phyloP scores from a whole-genome alignment of 2,113 vertebrate genomes.

The Strigops habroptila region DNA sequence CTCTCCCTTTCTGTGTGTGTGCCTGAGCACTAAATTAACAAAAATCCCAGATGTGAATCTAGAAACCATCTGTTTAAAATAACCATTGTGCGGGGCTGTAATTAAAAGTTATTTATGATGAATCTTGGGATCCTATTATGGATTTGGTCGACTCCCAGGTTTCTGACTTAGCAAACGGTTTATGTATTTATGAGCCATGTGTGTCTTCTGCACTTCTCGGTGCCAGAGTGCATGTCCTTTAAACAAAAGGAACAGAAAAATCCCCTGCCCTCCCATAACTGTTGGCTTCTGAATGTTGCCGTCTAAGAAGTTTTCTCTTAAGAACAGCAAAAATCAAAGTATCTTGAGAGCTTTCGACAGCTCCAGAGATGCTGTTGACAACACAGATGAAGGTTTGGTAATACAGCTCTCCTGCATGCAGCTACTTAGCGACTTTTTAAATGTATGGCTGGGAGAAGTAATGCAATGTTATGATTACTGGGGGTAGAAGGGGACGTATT shows the following conservation, averaged over 20 bases:
- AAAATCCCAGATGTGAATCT: constrained; percentile 64
- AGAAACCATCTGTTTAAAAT: constrained; percentile 71
- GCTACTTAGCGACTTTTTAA: not conserved
- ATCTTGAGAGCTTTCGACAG: constrained; percentile 51
- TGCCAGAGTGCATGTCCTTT: constrained; percentile 17
- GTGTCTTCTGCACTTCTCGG: constrained; percentile 5
- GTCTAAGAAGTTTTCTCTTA: constrained; percentile 21
- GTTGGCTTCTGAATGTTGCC: constrained; percentile 33
- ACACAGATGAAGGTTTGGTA: constrained; percentile 16
- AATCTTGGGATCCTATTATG: constrained; percentile 64
- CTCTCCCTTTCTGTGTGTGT: not conserved
- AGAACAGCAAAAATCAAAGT: constrained; percentile 34
- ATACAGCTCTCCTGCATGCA: not conserved
- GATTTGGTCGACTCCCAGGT: constrained; percentile 64
- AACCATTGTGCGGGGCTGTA: constrained; percentile 57
- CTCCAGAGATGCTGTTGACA: not conserved
- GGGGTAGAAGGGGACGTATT: not conserved
- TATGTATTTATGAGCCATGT: constrained; percentile 44
- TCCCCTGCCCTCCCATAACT: not conserved
- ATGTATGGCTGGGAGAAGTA: not conserved
- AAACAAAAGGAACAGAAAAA: constrained; percentile 26
- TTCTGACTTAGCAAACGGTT: constrained; percentile 61
- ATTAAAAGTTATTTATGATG: constrained; percentile 75
- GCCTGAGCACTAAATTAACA: constrained; percentile 24
- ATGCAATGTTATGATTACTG: constrained; percentile 6